A percentile compares a stretch with the other conserved stretches of the same genome.
Conservation (phyloP, 2,888 invertebrate species). For the Galeruca laticollis region DNA sequence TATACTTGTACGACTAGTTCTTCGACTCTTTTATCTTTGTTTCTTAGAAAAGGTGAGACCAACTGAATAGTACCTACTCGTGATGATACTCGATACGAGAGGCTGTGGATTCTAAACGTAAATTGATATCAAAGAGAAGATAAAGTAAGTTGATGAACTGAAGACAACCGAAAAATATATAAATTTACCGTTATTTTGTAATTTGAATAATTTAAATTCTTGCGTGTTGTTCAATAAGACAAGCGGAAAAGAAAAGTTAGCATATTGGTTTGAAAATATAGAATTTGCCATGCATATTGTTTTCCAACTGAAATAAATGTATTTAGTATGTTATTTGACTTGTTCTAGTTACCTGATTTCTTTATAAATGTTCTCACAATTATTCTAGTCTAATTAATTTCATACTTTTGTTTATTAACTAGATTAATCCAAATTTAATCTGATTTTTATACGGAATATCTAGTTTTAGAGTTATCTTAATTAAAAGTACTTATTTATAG, state of each 20-base stretch:
- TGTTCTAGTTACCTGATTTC: conserved; percentile 7
- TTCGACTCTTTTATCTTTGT: conserved; percentile 35
- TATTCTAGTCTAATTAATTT: not conserved
- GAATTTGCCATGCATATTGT: too few relatives aligned
- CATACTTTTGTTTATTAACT: not conserved
- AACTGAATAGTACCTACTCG: conserved; percentile 7
- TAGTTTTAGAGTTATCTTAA: too few relatives aligned
- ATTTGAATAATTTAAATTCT: not conserved
- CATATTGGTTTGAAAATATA: too few relatives aligned
- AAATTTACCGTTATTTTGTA: not conserved
- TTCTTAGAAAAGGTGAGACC: conserved; percentile 20
- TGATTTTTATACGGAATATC: not conserved
- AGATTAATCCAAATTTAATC: not conserved
- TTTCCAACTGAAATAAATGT: too few relatives aligned
- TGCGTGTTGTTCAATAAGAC: too few relatives aligned
- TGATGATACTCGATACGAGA: not conserved
- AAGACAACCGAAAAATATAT: conserved; percentile 6
- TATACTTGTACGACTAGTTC: conserved; percentile 50
- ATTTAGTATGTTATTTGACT: too few relatives aligned
- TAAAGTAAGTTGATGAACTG: conserved; percentile 8
- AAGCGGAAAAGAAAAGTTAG: too few relatives aligned
- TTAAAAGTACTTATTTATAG: too few relatives aligned
- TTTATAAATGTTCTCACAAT: conserved; percentile 3
- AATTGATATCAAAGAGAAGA: conserved; percentile 11
- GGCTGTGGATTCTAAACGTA: not conserved